Evolutionary conservation across 2,888 invertebrate genomes (phyloP).

Genomic region (Hesperia comma): DNA sequence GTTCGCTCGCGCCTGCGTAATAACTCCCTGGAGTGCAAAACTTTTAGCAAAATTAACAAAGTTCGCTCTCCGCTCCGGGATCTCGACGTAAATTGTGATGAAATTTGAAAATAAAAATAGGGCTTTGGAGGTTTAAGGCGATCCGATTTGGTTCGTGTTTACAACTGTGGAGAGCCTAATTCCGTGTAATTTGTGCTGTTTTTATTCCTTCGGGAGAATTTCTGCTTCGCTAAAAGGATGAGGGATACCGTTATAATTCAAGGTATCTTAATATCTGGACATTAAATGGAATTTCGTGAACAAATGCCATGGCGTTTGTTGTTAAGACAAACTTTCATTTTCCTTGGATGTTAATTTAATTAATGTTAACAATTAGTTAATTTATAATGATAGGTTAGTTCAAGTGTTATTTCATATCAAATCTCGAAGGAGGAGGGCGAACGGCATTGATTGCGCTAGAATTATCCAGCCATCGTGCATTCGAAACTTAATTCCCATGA

Average conservation of each 20-base stretch:
- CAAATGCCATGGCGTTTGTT: too few relatives aligned
- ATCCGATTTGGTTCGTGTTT: constrained; percentile 48
- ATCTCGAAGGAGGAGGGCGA: too few relatives aligned
- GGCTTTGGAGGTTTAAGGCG: constrained; percentile 48
- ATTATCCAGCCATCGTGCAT: too few relatives aligned
- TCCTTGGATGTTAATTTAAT: too few relatives aligned
- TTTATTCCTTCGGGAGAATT: neutral
- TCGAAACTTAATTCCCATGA: too few relatives aligned
- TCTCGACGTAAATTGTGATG: constrained; percentile 74
- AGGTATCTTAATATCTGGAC: too few relatives aligned
- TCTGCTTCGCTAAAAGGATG: neutral
- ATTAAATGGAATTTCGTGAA: too few relatives aligned
- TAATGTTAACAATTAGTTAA: too few relatives aligned
- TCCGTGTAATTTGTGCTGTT: constrained; percentile 21
- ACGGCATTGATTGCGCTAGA: too few relatives aligned
- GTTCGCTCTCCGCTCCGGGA: constrained; percentile 64
- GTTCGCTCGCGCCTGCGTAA: constrained; percentile 56
- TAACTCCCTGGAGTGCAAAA: constrained; percentile 70
- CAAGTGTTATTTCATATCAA: too few relatives aligned
- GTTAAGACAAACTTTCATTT: too few relatives aligned
- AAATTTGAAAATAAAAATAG: constrained; percentile 76
- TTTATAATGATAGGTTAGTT: too few relatives aligned
- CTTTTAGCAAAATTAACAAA: constrained; percentile 80
- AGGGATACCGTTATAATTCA: neutral
- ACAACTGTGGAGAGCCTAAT: constrained; percentile 42